Conservation (phyloP, 2,888 invertebrate species). For the Sarcophaga carnaria region DNA sequence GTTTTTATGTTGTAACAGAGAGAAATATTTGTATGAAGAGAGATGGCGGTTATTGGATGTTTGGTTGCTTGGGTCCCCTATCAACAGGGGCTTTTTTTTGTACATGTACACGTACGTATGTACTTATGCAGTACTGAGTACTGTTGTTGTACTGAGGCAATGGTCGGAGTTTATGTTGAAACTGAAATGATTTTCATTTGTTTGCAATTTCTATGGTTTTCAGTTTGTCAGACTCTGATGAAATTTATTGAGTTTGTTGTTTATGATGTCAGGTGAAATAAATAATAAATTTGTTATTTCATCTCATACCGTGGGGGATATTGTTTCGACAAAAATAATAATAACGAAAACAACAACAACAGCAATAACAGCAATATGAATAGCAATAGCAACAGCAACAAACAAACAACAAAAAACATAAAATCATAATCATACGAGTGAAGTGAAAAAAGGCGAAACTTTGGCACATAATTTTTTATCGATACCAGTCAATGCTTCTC, state of each 20-base stretch:
- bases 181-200: constrained; percentile 54
- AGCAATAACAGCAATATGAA: constrained; percentile 11
- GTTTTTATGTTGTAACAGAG: constrained; percentile 14
- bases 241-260: constrained; percentile 81
- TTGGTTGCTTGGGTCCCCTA: constrained; percentile 41
- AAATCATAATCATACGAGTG: constrained; percentile 54
- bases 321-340: constrained; percentile 1
- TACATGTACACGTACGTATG: no score
- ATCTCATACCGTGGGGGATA: constrained; percentile 65
- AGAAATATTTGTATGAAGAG: constrained; percentile 20
- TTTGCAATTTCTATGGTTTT: constrained; percentile 64
- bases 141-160: neutral
- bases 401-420: neutral
- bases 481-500: constrained; percentile 28
- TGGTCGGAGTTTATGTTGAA: neutral
- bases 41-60: constrained; percentile 45
- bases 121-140: no score
- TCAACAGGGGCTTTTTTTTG: constrained; percentile 62
- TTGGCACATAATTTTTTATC: constrained; percentile 67
- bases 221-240: constrained; percentile 63
- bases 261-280: constrained; percentile 81
- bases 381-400: constrained; percentile 24
- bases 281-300: constrained; percentile 81
- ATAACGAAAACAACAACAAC: constrained; percentile 29
- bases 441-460: constrained; percentile 64